Percentiles rank a stretch among this genome's conserved stretches.
Conservation (phyloP, 1,140 invertebrate species). For the Ostrea edulis region DNA sequence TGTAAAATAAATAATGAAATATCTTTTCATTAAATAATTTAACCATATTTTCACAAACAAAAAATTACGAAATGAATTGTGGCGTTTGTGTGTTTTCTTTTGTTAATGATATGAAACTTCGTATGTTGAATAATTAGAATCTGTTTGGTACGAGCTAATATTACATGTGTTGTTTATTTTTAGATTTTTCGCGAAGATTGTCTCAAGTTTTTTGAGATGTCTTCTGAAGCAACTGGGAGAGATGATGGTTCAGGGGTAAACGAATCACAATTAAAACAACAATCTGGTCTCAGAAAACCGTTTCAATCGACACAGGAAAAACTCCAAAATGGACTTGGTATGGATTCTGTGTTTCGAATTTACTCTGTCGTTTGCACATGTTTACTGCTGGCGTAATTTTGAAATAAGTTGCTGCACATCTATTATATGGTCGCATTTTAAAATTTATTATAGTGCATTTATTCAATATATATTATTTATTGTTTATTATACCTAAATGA, state of each 20-base stretch:
- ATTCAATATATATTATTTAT: too few relatives aligned
- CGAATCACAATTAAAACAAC: not conserved
- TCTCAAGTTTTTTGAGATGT: conserved; percentile 31
- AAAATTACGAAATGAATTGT: not conserved
- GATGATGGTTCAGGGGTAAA: not conserved
- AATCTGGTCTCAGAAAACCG: conserved; percentile 34
- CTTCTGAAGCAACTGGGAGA: conserved; percentile 10
- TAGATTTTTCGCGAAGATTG: conserved; percentile 37
- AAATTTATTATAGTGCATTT: too few relatives aligned
- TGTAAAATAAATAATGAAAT: too few relatives aligned
- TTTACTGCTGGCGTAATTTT: conserved; percentile 40
- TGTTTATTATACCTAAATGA: too few relatives aligned
- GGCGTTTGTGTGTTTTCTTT: too few relatives aligned
- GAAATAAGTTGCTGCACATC: not conserved
- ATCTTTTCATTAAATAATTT: not conserved
- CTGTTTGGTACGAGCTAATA: not conserved
- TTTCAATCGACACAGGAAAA: conserved; percentile 50
- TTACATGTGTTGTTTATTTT: conserved; percentile 6
- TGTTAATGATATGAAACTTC: too few relatives aligned
- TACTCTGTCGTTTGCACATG: conserved; percentile 31
- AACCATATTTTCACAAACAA: not conserved
- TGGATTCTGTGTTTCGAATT: not conserved
- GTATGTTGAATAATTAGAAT: too few relatives aligned
- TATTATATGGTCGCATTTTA: not conserved
- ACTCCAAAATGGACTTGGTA: conserved; percentile 44